Evolutionary conservation across 2,888 invertebrate species (phyloP).

Genomic region (Habroteleia sp.): DNA sequence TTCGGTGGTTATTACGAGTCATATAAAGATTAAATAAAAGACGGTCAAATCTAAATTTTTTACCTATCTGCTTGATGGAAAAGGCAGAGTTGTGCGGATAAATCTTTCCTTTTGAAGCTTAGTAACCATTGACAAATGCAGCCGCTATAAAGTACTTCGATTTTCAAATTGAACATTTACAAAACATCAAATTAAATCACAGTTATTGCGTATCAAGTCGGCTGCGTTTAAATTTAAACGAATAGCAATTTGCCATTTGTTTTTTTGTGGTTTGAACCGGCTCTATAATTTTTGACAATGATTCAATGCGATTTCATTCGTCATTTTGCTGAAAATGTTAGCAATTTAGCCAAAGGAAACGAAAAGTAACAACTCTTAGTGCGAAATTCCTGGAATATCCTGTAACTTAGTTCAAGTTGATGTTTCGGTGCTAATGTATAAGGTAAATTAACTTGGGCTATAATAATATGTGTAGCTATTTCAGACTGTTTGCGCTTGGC

Average conservation of each 20-base stretch:
- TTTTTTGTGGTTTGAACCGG: too few relatives aligned
- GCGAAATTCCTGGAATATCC: constrained; percentile 39
- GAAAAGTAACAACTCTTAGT: constrained; percentile 12
- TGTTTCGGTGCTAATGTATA: constrained; percentile 48
- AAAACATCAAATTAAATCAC: constrained; percentile 7
- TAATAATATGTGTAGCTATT: constrained; percentile 55
- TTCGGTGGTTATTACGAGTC: constrained; percentile 29
- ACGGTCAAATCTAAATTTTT: constrained; percentile 30
- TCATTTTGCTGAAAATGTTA: too few relatives aligned
- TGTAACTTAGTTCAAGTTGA: constrained; percentile 51
- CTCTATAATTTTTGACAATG: too few relatives aligned
- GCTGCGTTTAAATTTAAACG: neutral
- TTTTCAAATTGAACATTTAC: constrained; percentile 5
- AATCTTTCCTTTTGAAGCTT: neutral
- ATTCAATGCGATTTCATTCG: too few relatives aligned
- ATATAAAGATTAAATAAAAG: constrained; percentile 30
- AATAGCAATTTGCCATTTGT: too few relatives aligned
- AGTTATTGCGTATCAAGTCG: neutral
- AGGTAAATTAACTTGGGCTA: constrained; percentile 55
- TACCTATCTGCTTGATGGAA: constrained; percentile 22
- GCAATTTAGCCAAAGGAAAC: too few relatives aligned
- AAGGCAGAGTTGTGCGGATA: constrained; percentile 1
- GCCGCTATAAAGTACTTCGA: constrained; percentile 6
- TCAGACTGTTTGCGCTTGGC: constrained; percentile 58
- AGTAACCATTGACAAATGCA: constrained; percentile 6